Evolutionary conservation across 35 echinoderm and acorn worm species (phyloP).

Genomic region (Eucidaris tribuloides): DNA sequence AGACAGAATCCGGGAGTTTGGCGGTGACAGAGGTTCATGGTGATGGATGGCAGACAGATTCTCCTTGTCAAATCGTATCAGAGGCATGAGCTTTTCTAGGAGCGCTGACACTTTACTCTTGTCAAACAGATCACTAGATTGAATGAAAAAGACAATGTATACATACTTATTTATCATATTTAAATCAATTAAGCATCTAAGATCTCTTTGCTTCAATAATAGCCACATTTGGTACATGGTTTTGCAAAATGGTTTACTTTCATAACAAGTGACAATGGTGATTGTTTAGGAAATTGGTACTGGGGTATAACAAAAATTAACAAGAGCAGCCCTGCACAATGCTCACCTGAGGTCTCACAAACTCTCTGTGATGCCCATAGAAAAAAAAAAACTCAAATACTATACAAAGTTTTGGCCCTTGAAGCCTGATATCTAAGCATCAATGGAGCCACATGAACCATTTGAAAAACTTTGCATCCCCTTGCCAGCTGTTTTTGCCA

Average conservation of each 20-base stretch:
- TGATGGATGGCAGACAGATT: neutral
- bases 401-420: too few species aligned
- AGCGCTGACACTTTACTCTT: slow-evolving; percentile 72
- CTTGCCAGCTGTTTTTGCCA: too few species aligned
- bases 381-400: too few species aligned
- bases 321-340: too few species aligned
- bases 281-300: too few species aligned
- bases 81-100: slow-evolving; percentile 66
- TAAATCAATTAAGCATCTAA: neutral
- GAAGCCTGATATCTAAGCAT: too few species aligned
- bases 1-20: neutral
- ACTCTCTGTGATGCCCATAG: too few species aligned
- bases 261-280: too few species aligned
- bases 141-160: neutral
- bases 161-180: neutral
- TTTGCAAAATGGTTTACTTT: neutral
- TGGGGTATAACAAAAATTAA: too few species aligned
- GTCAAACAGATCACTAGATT: slow-evolving; percentile 76
- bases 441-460: too few species aligned
- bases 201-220: neutral
- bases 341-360: too few species aligned
- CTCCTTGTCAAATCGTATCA: slow-evolving; percentile 63
- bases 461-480: too few species aligned
- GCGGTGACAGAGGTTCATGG: neutral
- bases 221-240: neutral